Percentiles rank a stretch among this genome's conserved stretches.
These are phyloP conservation scores for Ruditapes philippinarum DNA, from an alignment of 1,140 invertebrate genomes.

Conservation along the genomic window DNA sequence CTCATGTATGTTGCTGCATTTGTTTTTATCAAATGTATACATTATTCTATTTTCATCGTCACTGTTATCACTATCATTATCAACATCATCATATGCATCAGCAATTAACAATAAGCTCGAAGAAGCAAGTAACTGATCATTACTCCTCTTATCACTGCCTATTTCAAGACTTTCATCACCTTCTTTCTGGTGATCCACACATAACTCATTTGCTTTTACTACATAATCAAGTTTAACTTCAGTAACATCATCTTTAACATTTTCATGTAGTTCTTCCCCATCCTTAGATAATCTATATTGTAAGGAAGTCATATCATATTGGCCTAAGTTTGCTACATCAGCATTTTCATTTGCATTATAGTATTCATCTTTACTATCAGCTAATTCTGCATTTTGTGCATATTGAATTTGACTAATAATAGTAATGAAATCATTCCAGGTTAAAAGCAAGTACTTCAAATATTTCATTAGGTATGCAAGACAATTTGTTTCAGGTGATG, in stretches of 20 bases:
- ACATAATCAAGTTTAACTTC: too few species aligned
- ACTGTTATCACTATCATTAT: not conserved
- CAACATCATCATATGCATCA: constrained; percentile 4
- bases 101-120: not conserved
- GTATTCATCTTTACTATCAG: too few species aligned
- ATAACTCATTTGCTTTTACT: too few species aligned
- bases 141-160: too few species aligned
- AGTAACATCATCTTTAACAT: too few species aligned
- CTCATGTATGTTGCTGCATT: too few species aligned
- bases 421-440: constrained; percentile 35
- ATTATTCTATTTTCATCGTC: too few species aligned
- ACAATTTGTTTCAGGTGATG: constrained; percentile 56
- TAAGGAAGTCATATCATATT: not conserved
- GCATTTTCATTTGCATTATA: not conserved
- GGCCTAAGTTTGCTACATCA: not conserved
- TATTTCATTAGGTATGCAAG: constrained; percentile 34
- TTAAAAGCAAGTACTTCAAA: not conserved
- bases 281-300: too few species aligned
- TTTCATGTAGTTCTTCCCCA: too few species aligned
- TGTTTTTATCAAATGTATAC: too few species aligned
- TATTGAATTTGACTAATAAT: not conserved
- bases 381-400: not conserved
- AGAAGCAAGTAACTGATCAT: not conserved
- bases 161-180: too few species aligned
- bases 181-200: too few species aligned